Evolutionary conservation across 2,113 vertebrate genomes (phyloP), one percentile per base, ranked within the genome.

Genomic region (Odontesthes bonariensis): DNA sequence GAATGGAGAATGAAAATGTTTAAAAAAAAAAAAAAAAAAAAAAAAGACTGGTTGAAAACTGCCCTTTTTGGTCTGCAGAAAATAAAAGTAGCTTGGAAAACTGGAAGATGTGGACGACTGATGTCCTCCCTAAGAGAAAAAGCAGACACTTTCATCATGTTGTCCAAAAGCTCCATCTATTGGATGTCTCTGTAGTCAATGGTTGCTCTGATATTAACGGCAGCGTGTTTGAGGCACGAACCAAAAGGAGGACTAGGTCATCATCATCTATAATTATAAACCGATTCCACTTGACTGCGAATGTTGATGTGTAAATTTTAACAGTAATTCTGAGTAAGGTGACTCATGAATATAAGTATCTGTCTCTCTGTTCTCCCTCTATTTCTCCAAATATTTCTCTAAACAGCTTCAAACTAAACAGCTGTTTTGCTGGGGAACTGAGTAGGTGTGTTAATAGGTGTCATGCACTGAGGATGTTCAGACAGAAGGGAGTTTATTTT

Each of bases 81-180:
- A 33, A 58, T 59, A 20, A 65, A 75, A 68, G 31, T 10, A 22
- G 19, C 20, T 44, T n/a, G 6, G 32, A 52, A 56, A 74, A 49
- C 8, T 82, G 23, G 42, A 53, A 75, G 63, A 52, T 62, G 33
- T 40, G 49, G 8, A 66, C 7, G 14, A 46, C 56, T 38, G 59
- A 79, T 71, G 59, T 49, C 35, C 22, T 76, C 66, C 33, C 9
- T 58, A 9, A 60, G 47, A 87, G 49, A 66, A 71, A 65, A 53
- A 57, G 58, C 13, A 49, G 71, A 76, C 49, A 61, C 42, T 75
- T 78, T 74, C 61, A 79, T 71, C 51, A 69, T 68, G 53, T 79
- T 27, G 20, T 38, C 59, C 66, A 75, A 83, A 71, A 63, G 71
- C 80, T 83, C 61, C 66, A 73, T 80, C 73, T 69, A 75, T 83